phyloP scores from a whole-genome alignment of 2,113 vertebrate species.

The Crotalus viridis region DNA sequence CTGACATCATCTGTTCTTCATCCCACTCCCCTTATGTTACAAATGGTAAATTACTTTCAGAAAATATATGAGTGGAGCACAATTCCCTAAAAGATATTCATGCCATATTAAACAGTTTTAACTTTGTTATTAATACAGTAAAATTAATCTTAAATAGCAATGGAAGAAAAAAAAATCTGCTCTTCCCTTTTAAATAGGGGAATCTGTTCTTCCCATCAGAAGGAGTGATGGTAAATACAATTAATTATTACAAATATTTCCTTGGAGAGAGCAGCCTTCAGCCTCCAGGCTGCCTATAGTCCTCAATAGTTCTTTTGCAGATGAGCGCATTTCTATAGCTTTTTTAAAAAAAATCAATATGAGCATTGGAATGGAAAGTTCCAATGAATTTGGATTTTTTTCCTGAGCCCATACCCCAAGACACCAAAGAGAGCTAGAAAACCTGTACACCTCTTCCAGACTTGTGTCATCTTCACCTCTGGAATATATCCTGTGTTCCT shows the following conservation, averaged over 20 bases:
- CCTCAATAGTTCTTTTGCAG: background rate
- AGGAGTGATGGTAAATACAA: background rate
- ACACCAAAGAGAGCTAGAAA: background rate
- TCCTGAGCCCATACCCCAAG: background rate
- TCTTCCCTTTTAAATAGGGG: background rate
- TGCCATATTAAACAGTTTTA: conserved; percentile 1
- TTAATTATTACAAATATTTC: background rate
- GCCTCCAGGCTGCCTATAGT: background rate
- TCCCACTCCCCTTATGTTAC: conserved; percentile 24
- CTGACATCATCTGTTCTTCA: conserved; percentile 14
- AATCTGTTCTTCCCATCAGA: background rate
- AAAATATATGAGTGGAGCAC: background rate
- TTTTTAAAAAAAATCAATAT: background rate
- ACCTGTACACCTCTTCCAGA: background rate
- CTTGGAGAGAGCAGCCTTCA: background rate
- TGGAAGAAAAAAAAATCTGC: too few species aligned
- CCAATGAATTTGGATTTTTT: background rate
- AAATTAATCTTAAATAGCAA: background rate
- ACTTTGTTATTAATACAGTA: background rate
- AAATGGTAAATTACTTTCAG: conserved; percentile 12
- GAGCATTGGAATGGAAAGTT: background rate
- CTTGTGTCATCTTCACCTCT: background rate
- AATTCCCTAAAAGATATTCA: background rate
- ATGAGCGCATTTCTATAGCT: background rate
- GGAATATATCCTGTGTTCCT: background rate